A percentile compares a stretch with the other conserved stretches of the same genome.
These are phyloP conservation scores for Anhinga anhinga DNA, from an alignment of 2,113 vertebrate genomes.

Conservation along the genomic window DNA sequence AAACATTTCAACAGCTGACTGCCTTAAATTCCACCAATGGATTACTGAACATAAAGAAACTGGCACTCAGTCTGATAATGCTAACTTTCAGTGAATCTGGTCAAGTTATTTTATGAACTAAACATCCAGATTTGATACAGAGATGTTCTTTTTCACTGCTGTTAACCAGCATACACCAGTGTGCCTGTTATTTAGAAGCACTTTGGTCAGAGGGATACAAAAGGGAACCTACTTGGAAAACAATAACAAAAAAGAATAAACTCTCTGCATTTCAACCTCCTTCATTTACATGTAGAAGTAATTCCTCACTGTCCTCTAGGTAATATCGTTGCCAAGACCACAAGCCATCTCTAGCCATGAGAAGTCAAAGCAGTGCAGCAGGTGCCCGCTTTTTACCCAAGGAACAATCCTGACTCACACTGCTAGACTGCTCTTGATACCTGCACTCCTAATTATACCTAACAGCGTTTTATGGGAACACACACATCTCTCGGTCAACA, in stretches of 20 bases:
- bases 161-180: neutral
- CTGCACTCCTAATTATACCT: neutral
- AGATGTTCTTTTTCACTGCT: fast-evolving
- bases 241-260: neutral
- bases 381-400: neutral
- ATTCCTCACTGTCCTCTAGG: neutral
- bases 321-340: fast-evolving
- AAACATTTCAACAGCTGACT: neutral
- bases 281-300: neutral
- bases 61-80: neutral
- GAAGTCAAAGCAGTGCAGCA: neutral
- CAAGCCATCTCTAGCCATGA: neutral
- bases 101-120: neutral
- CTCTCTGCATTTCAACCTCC: neutral
- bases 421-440: neutral
- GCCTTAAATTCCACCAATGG: neutral
- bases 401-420: neutral
- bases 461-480: neutral
- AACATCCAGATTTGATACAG: neutral
- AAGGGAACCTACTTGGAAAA: neutral
- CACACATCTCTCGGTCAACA: neutral
- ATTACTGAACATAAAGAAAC: neutral
- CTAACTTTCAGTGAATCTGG: neutral
- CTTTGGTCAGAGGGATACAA: neutral
- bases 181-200: neutral